A percentile compares a stretch with the other conserved stretches of the same genome.
Evolutionary conservation across 2,888 invertebrate genomes (phyloP).

Genomic region (Eucera pruinosa): DNA sequence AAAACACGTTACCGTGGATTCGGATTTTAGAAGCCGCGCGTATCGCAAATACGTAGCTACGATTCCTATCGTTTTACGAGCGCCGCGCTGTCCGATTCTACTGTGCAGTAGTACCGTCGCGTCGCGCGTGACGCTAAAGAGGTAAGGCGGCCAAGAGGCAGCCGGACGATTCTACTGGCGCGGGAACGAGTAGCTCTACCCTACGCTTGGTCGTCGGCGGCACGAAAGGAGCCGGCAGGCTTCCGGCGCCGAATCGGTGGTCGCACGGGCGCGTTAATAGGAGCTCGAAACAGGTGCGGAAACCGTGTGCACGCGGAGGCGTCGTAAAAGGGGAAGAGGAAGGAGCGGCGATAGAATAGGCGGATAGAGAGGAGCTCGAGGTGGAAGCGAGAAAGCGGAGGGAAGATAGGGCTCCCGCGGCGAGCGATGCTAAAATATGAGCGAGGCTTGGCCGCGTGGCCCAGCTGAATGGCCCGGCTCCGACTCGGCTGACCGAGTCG

Average conservation of each 20-base stretch:
- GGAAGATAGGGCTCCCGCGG: constrained; percentile 70
- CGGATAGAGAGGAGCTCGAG: background rate
- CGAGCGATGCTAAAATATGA: constrained; percentile 76
- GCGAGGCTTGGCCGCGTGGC: constrained; percentile 39
- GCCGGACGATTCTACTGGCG: too few species aligned
- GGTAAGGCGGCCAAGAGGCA: too few species aligned
- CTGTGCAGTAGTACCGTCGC: too few species aligned
- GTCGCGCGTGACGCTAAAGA: too few species aligned
- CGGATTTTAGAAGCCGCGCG: too few species aligned
- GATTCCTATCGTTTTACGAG: too few species aligned
- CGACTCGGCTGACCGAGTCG: background rate
- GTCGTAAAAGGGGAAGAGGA: constrained; percentile 1
- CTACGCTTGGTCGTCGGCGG: too few species aligned
- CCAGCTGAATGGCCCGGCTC: constrained; percentile 52
- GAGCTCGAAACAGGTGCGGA: constrained; percentile 71
- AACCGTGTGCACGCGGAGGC: constrained; percentile 40
- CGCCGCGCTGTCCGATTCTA: too few species aligned
- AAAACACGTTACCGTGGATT: too few species aligned
- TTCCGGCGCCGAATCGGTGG: constrained; percentile 36
- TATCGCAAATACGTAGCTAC: too few species aligned
- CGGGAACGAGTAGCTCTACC: too few species aligned
- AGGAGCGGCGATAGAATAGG: constrained; percentile 1
- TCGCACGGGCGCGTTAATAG: constrained; percentile 37
- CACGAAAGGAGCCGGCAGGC: constrained; percentile 16
- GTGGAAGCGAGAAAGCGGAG: constrained; percentile 37